Conservation (phyloP, 2,888 invertebrate genomes). For the Neuroscelio doddi region DNA sequence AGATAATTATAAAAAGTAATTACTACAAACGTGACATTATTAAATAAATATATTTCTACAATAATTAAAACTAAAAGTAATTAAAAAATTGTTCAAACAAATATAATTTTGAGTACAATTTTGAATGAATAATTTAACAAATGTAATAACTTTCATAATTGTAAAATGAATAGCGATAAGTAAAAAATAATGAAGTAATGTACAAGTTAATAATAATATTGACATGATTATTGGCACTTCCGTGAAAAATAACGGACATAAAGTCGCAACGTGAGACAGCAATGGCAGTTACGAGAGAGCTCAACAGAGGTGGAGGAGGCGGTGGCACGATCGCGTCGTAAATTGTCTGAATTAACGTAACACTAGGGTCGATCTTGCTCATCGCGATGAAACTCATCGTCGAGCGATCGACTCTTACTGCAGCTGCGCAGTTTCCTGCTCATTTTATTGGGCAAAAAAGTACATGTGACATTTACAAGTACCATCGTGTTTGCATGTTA, state of each 20-base stretch:
- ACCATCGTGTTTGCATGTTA: no score
- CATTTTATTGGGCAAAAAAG: slow-evolving; percentile 29
- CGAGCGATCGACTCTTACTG: slow-evolving; percentile 28
- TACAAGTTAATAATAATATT: slow-evolving; percentile 8
- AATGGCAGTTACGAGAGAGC: slow-evolving; percentile 24
- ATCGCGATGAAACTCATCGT: slow-evolving; percentile 53
- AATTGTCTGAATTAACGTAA: slow-evolving; percentile 66
- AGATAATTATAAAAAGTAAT: no score
- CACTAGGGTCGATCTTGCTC: slow-evolving; percentile 59
- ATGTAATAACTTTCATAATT: no score
- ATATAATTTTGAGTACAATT: no score
- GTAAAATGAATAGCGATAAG: no score
- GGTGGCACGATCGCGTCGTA: slow-evolving; percentile 59
- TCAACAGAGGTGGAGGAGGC: slow-evolving; percentile 38
- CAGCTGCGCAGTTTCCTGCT: slow-evolving; percentile 36
- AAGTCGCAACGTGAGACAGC: slow-evolving; percentile 20
- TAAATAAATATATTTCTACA: no score
- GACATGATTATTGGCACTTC: slow-evolving; percentile 24
- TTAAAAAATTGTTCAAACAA: no score
- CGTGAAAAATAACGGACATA: slow-evolving; percentile 26
- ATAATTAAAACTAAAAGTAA: no score
- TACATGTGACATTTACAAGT: no score
- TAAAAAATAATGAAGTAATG: no score
- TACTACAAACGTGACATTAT: no score
- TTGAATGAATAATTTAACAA: no score